Evolutionary conservation across 2,113 vertebrate species (phyloP), one percentile per base, ranked within the genome.

Genomic region (Buteo buteo): DNA sequence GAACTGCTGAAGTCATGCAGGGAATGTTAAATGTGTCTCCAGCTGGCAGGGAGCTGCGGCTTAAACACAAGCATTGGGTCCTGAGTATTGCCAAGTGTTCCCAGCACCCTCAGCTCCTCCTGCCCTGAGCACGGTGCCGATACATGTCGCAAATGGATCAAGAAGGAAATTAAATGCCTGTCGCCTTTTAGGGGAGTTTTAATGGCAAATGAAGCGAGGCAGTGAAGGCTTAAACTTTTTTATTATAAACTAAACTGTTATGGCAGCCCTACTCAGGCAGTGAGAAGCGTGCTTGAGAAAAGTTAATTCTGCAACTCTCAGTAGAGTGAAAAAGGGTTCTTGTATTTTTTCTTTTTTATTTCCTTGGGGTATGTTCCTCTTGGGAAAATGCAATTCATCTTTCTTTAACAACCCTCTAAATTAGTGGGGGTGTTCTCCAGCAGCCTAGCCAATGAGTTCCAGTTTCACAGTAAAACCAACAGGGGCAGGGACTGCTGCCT

Each of bases 11-110:
- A 97, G 97, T 96, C 95, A 97, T 96, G 96, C 96, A 86, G 97
- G 94, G 97, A 97, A 97, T 97, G 96, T 97, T 97, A 95, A 97
- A 97, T 95, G 95, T 96, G 97, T 96, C 95, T 97, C 96, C 97
- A 97, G 96, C 95, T 97, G 95, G 96, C 95, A 96, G 91, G 84
- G 94, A 95, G 87, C 95, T 91, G 79, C 5, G 4, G 87, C 87
- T 95, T 91, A 83, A 94, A 88, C 78, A 50, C 91, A 47, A 47
- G 89, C 74, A 76, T 50, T 3, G 19, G 73, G 88, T 65, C 85
- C 86, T 70, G 94, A 67, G 79, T 54, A 93, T 42, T 67, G 90
- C 85, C 0, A 47, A 90, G 64, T 50, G 47, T 83, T 96, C 88
- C 71, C 59, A 13, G 92, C 90, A 90, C 80, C 90, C 96, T 77